A percentile compares a stretch with the other conserved stretches of the same genome.
These are phyloP conservation scores for Oreochromis tanganicae DNA, from an alignment of 2,113 vertebrate genomes.

Conservation along the genomic window DNA sequence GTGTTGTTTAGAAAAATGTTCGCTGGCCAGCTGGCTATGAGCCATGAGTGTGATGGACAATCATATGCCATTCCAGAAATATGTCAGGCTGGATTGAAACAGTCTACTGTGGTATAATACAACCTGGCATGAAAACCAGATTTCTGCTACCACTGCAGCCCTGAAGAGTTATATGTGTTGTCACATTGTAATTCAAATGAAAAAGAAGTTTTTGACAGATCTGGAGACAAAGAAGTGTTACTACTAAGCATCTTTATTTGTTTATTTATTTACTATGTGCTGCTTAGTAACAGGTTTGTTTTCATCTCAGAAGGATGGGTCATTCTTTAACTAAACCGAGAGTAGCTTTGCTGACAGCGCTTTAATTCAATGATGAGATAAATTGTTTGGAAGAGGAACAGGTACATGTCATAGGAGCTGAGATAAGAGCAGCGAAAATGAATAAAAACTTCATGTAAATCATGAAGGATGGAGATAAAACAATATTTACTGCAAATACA, in stretches of 20 bases:
- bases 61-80: conserved; percentile 43
- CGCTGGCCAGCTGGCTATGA: conserved; percentile 6
- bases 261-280: background rate
- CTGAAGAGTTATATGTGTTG: conserved; percentile 16
- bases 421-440: background rate
- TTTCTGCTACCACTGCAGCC: conserved; percentile 33
- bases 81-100: conserved; percentile 42
- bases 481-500: background rate
- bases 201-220: conserved; percentile 17
- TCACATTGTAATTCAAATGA: conserved; percentile 14
- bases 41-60: conserved; percentile 39
- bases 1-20: conserved; percentile 29
- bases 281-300: background rate
- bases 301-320: background rate
- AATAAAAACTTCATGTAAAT: background rate
- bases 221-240: background rate
- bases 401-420: background rate
- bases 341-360: background rate
- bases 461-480: background rate
- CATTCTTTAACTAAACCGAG: background rate
- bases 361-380: background rate
- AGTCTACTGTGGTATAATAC: conserved; percentile 40
- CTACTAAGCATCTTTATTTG: background rate
- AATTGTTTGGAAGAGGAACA: background rate
- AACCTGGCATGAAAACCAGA: conserved; percentile 44